Conservation (phyloP, 2,113 vertebrate genomes). For the Urocynchramus pylzowi region DNA sequence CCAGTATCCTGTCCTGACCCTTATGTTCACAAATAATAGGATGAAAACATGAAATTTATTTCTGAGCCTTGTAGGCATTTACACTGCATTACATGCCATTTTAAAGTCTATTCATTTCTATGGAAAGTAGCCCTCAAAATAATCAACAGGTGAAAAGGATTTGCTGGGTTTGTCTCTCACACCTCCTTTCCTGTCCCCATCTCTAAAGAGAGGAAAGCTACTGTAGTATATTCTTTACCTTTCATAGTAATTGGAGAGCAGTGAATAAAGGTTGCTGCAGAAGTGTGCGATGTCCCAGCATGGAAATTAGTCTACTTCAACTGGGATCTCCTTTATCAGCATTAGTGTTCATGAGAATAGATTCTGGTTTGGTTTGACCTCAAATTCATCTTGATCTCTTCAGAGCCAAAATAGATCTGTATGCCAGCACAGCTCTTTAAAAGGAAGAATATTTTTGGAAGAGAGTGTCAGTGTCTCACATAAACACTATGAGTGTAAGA, state of each 20-base stretch:
- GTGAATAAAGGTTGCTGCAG: neutral
- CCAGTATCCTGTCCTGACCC: neutral
- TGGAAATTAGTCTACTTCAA: neutral
- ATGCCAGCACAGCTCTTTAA: neutral
- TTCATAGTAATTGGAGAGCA: neutral
- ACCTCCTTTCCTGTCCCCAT: neutral
- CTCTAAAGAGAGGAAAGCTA: neutral
- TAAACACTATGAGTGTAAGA: neutral
- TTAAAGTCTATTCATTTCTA: neutral
- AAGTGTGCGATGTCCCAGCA: accelerated
- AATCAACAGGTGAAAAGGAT: neutral
- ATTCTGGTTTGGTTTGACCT: neutral
- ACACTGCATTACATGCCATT: neutral
- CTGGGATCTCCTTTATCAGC: neutral
- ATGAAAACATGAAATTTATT: neutral
- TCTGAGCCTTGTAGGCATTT: neutral
- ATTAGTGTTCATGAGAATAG: neutral
- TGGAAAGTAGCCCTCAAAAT: neutral
- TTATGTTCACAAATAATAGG: neutral
- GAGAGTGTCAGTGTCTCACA: neutral
- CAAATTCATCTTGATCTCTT: neutral
- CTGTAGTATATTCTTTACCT: neutral
- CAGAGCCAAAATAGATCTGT: neutral
- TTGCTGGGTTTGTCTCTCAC: neutral
- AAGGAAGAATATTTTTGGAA: neutral